Percentiles rank a stretch among this genome's conserved stretches.
phyloP scores from a whole-genome alignment of 30 jellyfish, hydroid and myxozoan genomes.

The Hydractinia echinata region DNA sequence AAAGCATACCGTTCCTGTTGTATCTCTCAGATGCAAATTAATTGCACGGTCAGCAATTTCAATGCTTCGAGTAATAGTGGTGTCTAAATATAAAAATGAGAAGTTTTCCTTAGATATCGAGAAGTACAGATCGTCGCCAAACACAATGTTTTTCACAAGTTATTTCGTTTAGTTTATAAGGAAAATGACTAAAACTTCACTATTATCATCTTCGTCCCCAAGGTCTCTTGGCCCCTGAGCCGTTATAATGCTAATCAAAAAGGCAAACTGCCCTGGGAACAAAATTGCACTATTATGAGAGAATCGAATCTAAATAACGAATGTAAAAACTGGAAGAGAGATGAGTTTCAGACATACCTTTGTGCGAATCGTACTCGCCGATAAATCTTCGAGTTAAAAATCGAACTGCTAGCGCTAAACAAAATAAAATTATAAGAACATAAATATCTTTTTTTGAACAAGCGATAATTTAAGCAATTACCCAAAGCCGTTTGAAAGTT shows the following conservation, averaged over 20 bases:
- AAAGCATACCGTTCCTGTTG: slow-evolving; percentile 37
- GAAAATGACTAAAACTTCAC: background rate
- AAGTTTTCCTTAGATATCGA: too few relatives aligned
- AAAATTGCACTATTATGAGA: too few relatives aligned
- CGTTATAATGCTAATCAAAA: too few relatives aligned
- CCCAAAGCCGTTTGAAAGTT: background rate
- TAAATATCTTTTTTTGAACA: background rate
- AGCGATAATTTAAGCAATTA: background rate
- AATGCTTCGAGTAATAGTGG: background rate
- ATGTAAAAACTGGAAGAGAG: too few relatives aligned
- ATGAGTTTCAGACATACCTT: slow-evolving; percentile 42
- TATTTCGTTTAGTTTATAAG: background rate
- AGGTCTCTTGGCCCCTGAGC: too few relatives aligned
- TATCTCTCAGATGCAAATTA: slow-evolving; percentile 4
- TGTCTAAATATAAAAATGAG: slow-evolving; percentile 6
- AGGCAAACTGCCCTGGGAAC: too few relatives aligned
- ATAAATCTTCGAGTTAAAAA: slow-evolving; percentile 71
- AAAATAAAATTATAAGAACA: background rate
- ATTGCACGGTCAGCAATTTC: slow-evolving; percentile 23
- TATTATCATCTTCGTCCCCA: background rate
- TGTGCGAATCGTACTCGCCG: slow-evolving; percentile 80
- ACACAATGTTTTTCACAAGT: too few relatives aligned
- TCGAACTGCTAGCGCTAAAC: slow-evolving; percentile 75
- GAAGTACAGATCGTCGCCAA: too few relatives aligned
- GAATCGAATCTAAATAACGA: too few relatives aligned